These are phyloP conservation scores for Cyaniris semiargus DNA, from an alignment of 2,888 invertebrate species.

Conservation along the genomic window DNA sequence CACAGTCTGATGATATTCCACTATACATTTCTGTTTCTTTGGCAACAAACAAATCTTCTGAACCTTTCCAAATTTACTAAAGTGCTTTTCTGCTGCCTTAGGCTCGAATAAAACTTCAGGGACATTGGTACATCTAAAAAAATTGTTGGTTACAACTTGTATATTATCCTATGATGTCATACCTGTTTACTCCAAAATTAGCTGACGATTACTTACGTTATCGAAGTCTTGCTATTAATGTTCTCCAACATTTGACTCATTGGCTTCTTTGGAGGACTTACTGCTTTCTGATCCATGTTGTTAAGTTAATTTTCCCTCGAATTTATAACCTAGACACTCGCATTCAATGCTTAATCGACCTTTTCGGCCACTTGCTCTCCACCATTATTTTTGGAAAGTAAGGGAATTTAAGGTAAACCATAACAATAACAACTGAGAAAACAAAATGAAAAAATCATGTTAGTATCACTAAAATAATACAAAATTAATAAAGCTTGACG, in stretches of 20 bases:
- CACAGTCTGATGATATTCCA: conserved; percentile 84
- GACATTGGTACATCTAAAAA: conserved; percentile 81
- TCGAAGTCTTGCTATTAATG: conserved; percentile 62
- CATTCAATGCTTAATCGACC: neutral
- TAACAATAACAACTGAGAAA: neutral
- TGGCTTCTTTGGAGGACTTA: conserved; percentile 57
- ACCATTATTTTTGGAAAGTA: neutral
- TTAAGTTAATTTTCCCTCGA: conserved; percentile 26
- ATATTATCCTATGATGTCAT: neutral
- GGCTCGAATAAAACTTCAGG: conserved; percentile 83
- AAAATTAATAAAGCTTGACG: neutral
- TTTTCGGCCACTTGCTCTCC: neutral
- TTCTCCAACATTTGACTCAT: conserved; percentile 57
- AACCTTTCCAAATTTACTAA: conserved; percentile 86
- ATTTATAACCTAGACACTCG: conserved; percentile 32
- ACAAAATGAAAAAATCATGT: neutral
- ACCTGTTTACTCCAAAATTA: neutral
- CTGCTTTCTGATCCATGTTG: conserved; percentile 52
- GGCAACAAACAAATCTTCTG: conserved; percentile 83
- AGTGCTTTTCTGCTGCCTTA: conserved; percentile 82
- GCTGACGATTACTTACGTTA: conserved; percentile 60
- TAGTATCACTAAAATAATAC: neutral
- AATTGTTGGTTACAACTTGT: conserved; percentile 10
- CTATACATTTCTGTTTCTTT: conserved; percentile 82
- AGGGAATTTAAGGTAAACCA: neutral